These are phyloP conservation scores for Tiaroga cobitis DNA, from an alignment of 2,797 vertebrate species.

Conservation along the genomic window DNA sequence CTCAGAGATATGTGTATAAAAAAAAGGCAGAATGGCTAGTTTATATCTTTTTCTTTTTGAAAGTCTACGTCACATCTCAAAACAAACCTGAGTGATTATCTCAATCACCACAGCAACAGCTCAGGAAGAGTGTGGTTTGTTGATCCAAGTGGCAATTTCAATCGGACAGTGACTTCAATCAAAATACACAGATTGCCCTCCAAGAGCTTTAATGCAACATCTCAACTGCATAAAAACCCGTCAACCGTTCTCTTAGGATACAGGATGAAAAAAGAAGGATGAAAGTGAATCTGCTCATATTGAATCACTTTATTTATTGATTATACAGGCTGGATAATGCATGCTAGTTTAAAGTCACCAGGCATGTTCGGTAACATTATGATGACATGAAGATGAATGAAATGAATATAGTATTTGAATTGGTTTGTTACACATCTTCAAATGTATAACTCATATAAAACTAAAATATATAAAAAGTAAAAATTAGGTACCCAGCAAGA, in stretches of 20 bases:
- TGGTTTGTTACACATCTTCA: too few species aligned
- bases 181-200: not conserved
- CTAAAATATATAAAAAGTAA: not conserved
- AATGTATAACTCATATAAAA: too few species aligned
- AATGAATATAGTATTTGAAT: too few species aligned
- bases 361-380: not conserved
- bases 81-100: too few species aligned
- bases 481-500: not conserved
- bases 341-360: not conserved
- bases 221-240: not conserved
- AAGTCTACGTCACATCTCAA: not conserved
- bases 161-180: not conserved
- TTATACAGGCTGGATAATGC: slow-evolving; percentile 3
- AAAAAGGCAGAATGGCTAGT: not conserved
- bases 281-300: not conserved
- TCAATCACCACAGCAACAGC: not conserved
- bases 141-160: slow-evolving; percentile 1
- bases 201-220: not conserved
- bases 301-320: not conserved
- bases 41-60: not conserved
- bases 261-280: not conserved
- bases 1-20: too few species aligned
- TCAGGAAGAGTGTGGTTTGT: slow-evolving; percentile 16
- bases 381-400: too few species aligned
- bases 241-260: not conserved